These are phyloP conservation scores for Myiopsitta monachus DNA, from an alignment of 2,113 vertebrate species.

Conservation along the genomic window DNA sequence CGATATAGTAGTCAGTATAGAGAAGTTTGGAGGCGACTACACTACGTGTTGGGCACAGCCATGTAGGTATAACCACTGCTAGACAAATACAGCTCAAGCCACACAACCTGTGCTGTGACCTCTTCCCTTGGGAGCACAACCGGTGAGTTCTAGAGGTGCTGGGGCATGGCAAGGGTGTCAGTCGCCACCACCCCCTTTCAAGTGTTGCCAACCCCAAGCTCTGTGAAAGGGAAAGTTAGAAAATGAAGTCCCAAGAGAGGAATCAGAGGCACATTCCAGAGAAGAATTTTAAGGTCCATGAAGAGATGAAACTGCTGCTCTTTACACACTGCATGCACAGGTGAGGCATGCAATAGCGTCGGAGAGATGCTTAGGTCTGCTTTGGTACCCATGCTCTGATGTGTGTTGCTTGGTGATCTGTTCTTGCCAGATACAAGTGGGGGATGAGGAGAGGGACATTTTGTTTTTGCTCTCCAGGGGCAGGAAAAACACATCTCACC, in stretches of 20 bases:
- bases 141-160: neutral
- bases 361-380: neutral
- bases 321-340: neutral
- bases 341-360: neutral
- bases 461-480: neutral
- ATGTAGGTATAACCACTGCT: neutral
- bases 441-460: neutral
- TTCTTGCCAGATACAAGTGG: neutral
- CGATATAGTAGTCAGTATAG: neutral
- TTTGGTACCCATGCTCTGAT: neutral
- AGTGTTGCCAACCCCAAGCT: neutral
- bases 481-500: neutral
- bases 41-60: neutral
- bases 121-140: neutral
- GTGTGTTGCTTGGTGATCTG: neutral
- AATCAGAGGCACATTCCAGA: neutral
- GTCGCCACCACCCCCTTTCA: neutral
- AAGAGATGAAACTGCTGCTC: neutral
- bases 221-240: neutral
- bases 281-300: neutral
- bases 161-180: neutral
- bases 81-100: neutral
- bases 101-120: neutral
- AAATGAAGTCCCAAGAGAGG: neutral
- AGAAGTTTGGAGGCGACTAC: neutral